These are phyloP conservation scores for Toxostoma redivivum DNA, from an alignment of 2,113 vertebrate species.

Conservation along the genomic window DNA sequence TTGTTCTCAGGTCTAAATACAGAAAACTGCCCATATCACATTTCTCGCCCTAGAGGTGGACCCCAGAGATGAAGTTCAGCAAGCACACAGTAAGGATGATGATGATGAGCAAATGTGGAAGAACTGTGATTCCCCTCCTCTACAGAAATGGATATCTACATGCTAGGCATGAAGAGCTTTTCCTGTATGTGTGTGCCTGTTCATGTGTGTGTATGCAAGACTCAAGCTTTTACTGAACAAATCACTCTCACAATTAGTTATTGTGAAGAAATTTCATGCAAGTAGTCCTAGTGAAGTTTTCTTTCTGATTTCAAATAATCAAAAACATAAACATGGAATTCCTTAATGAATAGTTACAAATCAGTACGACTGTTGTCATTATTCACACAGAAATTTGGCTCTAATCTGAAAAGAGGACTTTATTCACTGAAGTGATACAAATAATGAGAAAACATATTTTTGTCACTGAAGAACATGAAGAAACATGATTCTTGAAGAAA, in stretches of 20 bases:
- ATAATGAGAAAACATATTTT: not conserved
- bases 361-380: not conserved
- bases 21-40: not conserved
- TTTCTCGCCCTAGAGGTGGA: not conserved
- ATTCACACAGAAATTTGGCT: not conserved
- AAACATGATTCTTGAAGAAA: not conserved
- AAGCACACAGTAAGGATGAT: not conserved
- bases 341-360: not conserved
- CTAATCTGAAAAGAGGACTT: not conserved
- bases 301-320: not conserved
- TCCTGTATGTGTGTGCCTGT: rapidly evolving
- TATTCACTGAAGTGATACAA: not conserved
- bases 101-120: not conserved
- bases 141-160: not conserved
- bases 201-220: rapidly evolving
- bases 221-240: not conserved
- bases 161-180: not conserved
- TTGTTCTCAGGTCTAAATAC: conserved; percentile 30
- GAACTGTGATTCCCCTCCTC: not conserved
- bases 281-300: not conserved
- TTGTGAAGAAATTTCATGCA: not conserved
- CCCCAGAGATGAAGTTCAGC: not conserved
- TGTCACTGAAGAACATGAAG: not conserved
- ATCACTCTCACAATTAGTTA: not conserved
- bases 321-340: not conserved